Evolutionary conservation across 2,797 vertebrate species (phyloP), one percentile per base, ranked within the genome.

Genomic region (Acanthurus lineatus): DNA sequence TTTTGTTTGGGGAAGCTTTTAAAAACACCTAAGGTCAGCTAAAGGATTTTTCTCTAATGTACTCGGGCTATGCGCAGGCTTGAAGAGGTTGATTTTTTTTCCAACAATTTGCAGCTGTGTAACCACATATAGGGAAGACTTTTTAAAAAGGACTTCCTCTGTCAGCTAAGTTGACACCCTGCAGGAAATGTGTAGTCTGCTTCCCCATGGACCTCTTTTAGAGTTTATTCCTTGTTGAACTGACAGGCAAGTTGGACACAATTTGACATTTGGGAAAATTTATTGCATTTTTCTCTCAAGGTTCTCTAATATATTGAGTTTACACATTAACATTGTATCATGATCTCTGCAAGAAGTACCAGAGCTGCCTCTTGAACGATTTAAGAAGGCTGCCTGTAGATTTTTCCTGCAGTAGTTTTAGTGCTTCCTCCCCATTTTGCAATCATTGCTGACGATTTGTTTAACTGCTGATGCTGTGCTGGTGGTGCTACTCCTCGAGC

Each of bases 171-270:
- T 64, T 81, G 65, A 81, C 78, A 72, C 16, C n/a, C 32, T n/a
- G 57, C 68, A 89, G 81, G 81, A 90, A 90, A 84, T 62, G 60
- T 76, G 51, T 76, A 63, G 52, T 83, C 69, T 70, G 25, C 79
- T 76, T 86, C 81, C 77, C 47, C 32, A 28, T 53, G 12, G 57
- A 77, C 42, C 14, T 79, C 35, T 82, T 63, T 64, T 60, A 71
- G 76, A 81, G 69, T 63, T 67, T 45, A 58, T 20, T 52, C 11
- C 32, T 20, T 0, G 6, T 44, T 70, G 58, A 69, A 56, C 42
- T 53, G 19, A 28, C 49, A 70, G 61, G 16, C 15, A 70, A 3
- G 17, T 19, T 67, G n/a, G 16, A 40, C 10, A 11, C 16, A 42
- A 8, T 42, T 63, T 60, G 44, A 75, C 38, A 72, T 71, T 69